Percentiles rank a stretch among this genome's conserved stretches.
phyloP scores from a whole-genome alignment of 2,888 invertebrate species.

The Acanthosepion lycidas region DNA sequence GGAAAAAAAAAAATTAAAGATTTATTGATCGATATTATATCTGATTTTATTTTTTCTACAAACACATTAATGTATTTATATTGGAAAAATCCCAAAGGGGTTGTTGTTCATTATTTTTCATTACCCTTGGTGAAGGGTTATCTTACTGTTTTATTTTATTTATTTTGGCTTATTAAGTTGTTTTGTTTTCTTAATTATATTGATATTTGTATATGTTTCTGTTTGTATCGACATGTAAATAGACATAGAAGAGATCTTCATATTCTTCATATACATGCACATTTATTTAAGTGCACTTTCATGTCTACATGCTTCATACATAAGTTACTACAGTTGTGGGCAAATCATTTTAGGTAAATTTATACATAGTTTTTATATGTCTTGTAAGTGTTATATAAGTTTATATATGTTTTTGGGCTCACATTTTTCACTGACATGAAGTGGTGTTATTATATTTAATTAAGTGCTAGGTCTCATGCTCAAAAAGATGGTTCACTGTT shows the following conservation, averaged over 20 bases:
- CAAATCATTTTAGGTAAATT: neutral
- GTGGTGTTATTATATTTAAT: no score
- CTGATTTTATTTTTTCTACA: neutral
- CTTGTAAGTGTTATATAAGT: no score
- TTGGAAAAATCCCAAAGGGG: slow-evolving; percentile 13
- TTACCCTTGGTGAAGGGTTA: neutral
- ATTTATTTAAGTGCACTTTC: neutral
- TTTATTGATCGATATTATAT: neutral
- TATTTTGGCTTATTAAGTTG: neutral
- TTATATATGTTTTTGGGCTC: no score
- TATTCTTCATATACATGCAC: neutral
- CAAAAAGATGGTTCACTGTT: no score
- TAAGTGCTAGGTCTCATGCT: no score
- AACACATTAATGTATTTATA: neutral
- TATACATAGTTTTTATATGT: neutral
- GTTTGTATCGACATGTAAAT: neutral
- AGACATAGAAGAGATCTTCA: neutral
- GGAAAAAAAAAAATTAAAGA: neutral
- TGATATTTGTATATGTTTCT: neutral
- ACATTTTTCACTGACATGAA: no score
- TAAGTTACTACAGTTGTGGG: neutral
- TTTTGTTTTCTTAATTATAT: neutral
- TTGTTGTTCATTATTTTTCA: no score
- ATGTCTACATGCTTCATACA: neutral
- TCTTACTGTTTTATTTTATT: neutral